These are phyloP conservation scores for Heliconius melpomene DNA, from an alignment of 1,140 invertebrate species.

Conservation along the genomic window DNA sequence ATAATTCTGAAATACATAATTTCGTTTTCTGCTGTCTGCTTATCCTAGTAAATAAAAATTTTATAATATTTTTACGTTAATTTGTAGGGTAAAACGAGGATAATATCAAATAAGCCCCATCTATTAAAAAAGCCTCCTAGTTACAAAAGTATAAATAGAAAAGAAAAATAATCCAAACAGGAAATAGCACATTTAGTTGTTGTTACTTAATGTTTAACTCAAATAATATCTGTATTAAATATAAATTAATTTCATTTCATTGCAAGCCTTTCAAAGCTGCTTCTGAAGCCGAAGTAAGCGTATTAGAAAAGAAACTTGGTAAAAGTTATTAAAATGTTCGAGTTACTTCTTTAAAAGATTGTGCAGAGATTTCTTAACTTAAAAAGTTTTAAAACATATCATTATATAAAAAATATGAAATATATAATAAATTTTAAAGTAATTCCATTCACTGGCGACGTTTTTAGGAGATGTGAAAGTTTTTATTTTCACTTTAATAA, in stretches of 20 bases:
- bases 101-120: too few relatives aligned
- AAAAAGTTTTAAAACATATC: not conserved
- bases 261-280: not conserved
- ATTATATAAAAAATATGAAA: too few relatives aligned
- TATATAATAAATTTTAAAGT: not conserved
- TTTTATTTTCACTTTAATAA: conserved; percentile 11
- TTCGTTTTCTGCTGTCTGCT: too few relatives aligned
- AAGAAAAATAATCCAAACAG: too few relatives aligned
- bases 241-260: not conserved
- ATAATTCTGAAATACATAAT: too few relatives aligned
- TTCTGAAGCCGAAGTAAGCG: not conserved
- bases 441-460: not conserved
- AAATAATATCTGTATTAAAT: not conserved
- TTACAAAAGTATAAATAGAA: too few relatives aligned
- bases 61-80: too few relatives aligned
- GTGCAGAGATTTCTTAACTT: not conserved
- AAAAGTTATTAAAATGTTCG: not conserved
- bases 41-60: too few relatives aligned
- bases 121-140: too few relatives aligned
- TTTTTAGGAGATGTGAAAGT: not conserved
- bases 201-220: too few relatives aligned
- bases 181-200: too few relatives aligned
- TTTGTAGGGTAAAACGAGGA: too few relatives aligned
- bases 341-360: not conserved
- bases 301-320: not conserved